These are phyloP conservation scores for Trematomus loennbergii DNA, from an alignment of 2,113 vertebrate species.

Conservation along the genomic window DNA sequence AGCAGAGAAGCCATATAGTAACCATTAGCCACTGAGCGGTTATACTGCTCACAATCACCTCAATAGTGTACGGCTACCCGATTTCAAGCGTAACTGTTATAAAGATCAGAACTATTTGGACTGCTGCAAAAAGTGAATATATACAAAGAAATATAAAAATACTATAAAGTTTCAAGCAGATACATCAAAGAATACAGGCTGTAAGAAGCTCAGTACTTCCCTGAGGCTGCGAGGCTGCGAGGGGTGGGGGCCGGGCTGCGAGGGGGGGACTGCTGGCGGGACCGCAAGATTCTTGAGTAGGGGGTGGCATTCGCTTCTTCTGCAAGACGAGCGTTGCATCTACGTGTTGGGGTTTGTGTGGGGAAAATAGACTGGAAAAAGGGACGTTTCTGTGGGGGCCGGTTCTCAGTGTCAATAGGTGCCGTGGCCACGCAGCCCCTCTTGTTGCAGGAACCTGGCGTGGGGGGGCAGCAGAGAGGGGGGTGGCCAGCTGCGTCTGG, in stretches of 20 bases:
- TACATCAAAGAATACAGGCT: not conserved
- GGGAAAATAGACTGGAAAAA: constrained; percentile 89
- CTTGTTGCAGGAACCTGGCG: constrained; percentile 85
- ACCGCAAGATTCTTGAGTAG: constrained; percentile 83
- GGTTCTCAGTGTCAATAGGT: constrained; percentile 85
- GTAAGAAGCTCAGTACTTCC: constrained; percentile 64
- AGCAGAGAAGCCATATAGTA: too few relatives aligned
- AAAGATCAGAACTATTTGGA: constrained; percentile 20
- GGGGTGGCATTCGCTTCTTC: constrained; percentile 78
- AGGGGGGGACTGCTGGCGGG: constrained; percentile 82
- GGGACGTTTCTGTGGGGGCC: constrained; percentile 87
- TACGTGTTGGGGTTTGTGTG: constrained; percentile 42
- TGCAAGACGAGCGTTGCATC: constrained; percentile 67
- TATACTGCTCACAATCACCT: not conserved
- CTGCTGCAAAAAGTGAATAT: constrained; percentile 16
- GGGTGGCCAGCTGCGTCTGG: constrained; percentile 57
- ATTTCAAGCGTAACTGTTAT: constrained; percentile 32
- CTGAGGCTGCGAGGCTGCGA: constrained; percentile 69
- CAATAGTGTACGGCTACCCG: not conserved
- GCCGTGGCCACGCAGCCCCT: constrained; percentile 79
- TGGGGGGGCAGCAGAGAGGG: constrained; percentile 80
- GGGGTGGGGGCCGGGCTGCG: constrained; percentile 77
- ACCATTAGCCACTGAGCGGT: not conserved
- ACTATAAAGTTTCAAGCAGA: constrained; percentile 33
- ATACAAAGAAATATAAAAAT: constrained; percentile 1